These are phyloP conservation scores for Malacoctenus gilli DNA, from an alignment of 2,797 vertebrate species.

Conservation along the genomic window DNA sequence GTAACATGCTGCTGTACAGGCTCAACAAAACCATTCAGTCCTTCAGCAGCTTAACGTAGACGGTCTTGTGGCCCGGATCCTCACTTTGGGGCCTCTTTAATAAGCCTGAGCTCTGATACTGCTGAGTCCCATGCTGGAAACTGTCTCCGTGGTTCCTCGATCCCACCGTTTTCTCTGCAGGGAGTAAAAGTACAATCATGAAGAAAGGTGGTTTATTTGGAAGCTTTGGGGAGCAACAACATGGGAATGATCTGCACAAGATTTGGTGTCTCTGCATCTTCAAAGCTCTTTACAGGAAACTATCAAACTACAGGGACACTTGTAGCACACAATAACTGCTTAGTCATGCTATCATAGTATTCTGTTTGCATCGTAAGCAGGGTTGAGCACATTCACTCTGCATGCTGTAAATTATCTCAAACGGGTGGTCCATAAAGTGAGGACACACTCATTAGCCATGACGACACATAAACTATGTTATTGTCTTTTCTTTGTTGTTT, in stretches of 20 bases:
- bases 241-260: constrained; percentile 7
- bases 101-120: constrained; percentile 24
- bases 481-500: constrained; percentile 28
- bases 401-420: constrained; percentile 3
- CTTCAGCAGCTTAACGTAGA: constrained; percentile 21
- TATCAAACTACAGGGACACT: constrained; percentile 11
- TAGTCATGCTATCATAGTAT: background rate
- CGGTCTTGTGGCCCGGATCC: constrained; percentile 34
- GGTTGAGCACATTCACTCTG: background rate
- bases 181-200: constrained; percentile 36
- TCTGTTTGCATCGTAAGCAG: background rate
- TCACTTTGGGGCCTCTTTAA: constrained; percentile 21
- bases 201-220: constrained; percentile 34
- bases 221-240: constrained; percentile 16
- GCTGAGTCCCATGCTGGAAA: constrained; percentile 40
- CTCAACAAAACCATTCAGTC: constrained; percentile 42
- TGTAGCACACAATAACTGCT: background rate
- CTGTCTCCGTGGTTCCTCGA: constrained; percentile 34
- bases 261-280: constrained; percentile 7
- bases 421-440: constrained; percentile 7
- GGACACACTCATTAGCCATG: constrained; percentile 13
- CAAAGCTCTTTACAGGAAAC: constrained; percentile 27
- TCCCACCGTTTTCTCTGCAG: constrained; percentile 32
- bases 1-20: constrained; percentile 30
- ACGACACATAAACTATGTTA: constrained; percentile 4